Percentiles rank a stretch among this genome's conserved stretches.
These are phyloP conservation scores for Coturnix japonica DNA, from an alignment of 2,113 vertebrate species.

Conservation along the genomic window DNA sequence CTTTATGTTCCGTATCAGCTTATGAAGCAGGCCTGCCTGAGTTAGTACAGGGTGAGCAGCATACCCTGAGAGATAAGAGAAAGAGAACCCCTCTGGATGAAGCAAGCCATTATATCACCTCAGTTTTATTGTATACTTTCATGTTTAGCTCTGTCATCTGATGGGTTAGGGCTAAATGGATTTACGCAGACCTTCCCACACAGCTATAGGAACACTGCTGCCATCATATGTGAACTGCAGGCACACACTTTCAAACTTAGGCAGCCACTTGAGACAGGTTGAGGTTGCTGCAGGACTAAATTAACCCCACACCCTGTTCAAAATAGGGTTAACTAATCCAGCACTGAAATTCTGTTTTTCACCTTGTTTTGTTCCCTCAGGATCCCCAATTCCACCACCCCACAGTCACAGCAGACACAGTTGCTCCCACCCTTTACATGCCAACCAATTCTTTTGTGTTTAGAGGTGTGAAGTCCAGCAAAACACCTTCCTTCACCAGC, in stretches of 20 bases:
- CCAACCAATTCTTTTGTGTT: background rate
- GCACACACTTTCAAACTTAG: background rate
- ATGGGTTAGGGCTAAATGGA: background rate
- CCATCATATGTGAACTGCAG: background rate
- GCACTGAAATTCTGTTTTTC: background rate
- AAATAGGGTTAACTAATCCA: background rate
- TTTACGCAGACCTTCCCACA: background rate
- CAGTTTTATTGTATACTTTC: background rate
- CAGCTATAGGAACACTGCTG: background rate
- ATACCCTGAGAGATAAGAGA: background rate
- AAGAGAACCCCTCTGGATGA: background rate
- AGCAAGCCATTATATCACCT: background rate
- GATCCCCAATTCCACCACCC: background rate
- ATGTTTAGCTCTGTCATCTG: background rate
- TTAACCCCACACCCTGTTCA: background rate
- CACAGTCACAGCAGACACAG: background rate
- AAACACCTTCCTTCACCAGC: background rate
- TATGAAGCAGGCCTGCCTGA: background rate
- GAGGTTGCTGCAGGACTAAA: background rate
- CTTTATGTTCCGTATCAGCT: constrained; percentile 10
- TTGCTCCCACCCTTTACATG: background rate
- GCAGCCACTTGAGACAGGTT: background rate
- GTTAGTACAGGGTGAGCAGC: background rate
- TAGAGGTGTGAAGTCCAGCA: background rate
- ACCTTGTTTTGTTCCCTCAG: background rate